Evolutionary conservation across 2,888 invertebrate genomes (phyloP).

Genomic region (Stratiomys singularior): DNA sequence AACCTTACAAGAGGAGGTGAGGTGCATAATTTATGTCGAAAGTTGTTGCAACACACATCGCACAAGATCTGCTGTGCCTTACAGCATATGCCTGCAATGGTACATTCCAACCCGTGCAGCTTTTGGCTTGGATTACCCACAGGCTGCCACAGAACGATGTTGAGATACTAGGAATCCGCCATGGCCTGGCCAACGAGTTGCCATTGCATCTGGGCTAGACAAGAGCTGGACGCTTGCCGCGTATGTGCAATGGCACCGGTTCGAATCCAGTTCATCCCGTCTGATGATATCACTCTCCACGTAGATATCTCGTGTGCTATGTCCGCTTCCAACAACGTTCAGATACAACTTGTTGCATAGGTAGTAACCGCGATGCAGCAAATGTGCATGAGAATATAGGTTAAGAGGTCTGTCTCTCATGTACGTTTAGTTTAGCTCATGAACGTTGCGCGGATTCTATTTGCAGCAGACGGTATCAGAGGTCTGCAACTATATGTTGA

Average conservation of each 20-base stretch:
- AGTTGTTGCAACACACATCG: conserved; percentile 30
- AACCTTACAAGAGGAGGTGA: not conserved
- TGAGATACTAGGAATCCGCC: conserved; percentile 10
- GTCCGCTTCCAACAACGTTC: conserved; percentile 2
- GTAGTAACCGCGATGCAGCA: not conserved
- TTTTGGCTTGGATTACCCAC: not conserved
- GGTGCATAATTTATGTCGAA: conserved; percentile 39
- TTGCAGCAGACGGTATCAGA: not conserved
- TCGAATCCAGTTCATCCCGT: conserved; percentile 25
- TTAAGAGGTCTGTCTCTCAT: conserved; percentile 43
- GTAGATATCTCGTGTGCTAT: conserved; percentile 12
- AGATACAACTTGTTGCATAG: not conserved
- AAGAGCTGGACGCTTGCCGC: conserved; percentile 24
- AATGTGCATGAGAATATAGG: conserved; percentile 44
- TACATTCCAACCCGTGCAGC: not conserved
- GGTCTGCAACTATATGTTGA: not conserved
- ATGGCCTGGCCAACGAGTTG: conserved; percentile 1
- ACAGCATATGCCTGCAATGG: not conserved
- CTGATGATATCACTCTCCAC: conserved; percentile 20
- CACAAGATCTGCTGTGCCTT: not conserved
- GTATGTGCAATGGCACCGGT: conserved; percentile 10
- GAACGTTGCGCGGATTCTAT: not conserved
- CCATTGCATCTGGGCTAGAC: conserved; percentile 38
- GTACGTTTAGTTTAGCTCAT: not conserved
- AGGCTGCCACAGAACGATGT: not conserved